These are phyloP conservation scores for Thera britannica DNA, from an alignment of 2,888 invertebrate species.

Conservation along the genomic window DNA sequence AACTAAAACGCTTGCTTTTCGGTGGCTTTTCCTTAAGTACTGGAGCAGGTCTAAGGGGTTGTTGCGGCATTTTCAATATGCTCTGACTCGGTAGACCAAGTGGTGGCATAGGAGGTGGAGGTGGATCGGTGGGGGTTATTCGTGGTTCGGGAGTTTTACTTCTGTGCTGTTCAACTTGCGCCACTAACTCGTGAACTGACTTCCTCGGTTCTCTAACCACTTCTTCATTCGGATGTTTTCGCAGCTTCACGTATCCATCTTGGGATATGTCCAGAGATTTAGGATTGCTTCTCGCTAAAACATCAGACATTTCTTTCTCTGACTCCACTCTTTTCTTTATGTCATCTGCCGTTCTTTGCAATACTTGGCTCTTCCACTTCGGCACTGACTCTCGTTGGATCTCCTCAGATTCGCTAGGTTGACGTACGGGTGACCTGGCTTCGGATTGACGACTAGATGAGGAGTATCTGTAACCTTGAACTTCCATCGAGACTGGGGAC, in stretches of 20 bases:
- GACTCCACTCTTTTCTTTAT: constrained; percentile 70
- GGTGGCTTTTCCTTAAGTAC: constrained; percentile 78
- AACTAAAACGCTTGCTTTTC: constrained; percentile 78
- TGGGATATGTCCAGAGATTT: constrained; percentile 78
- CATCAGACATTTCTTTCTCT: constrained; percentile 74
- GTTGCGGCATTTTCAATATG: constrained; percentile 76
- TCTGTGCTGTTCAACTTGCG: constrained; percentile 84
- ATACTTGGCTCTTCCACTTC: constrained; percentile 77
- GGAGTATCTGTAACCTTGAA: constrained; percentile 61
- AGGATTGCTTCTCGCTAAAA: constrained; percentile 57
- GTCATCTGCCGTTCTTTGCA: constrained; percentile 78
- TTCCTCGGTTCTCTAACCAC: constrained; percentile 74
- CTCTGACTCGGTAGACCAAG: constrained; percentile 56
- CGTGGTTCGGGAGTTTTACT: constrained; percentile 71
- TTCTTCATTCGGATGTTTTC: constrained; percentile 67
- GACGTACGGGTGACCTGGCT: constrained; percentile 65
- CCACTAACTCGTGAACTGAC: constrained; percentile 87
- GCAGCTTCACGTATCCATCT: constrained; percentile 79
- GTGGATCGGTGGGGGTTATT: constrained; percentile 62
- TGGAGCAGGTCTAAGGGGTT: constrained; percentile 77
- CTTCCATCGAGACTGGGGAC: constrained; percentile 71
- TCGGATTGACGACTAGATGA: constrained; percentile 70
- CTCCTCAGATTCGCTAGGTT: constrained; percentile 62
- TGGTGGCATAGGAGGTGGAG: constrained; percentile 49
- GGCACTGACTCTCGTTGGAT: constrained; percentile 54